phyloP scores from a whole-genome alignment of 2,113 vertebrate species.

The Promerops cafer region DNA sequence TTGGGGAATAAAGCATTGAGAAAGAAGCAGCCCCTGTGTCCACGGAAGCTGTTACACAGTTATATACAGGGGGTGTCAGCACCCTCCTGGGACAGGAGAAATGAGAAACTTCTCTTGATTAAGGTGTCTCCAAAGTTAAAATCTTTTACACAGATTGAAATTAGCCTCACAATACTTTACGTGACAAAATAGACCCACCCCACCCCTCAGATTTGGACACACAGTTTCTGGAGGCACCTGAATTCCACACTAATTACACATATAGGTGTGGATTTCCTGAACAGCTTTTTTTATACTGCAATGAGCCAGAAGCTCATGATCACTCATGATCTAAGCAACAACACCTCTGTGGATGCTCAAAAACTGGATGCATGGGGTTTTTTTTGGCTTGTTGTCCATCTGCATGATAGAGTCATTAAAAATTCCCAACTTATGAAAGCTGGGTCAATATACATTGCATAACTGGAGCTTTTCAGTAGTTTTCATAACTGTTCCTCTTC shows the following conservation, averaged over 20 bases:
- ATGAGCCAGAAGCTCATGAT: background rate
- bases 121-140: background rate
- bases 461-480: background rate
- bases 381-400: background rate
- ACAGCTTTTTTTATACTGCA: background rate
- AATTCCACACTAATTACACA: background rate
- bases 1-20: background rate
- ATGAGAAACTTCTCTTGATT: background rate
- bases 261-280: background rate
- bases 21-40: background rate
- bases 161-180: background rate
- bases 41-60: background rate
- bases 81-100: background rate
- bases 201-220: background rate
- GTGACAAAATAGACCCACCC: background rate
- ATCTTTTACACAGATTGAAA: background rate
- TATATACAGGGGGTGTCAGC: background rate
- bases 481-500: background rate
- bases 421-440: background rate
- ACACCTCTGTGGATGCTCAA: background rate
- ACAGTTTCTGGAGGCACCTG: background rate
- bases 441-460: background rate
- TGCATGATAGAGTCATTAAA: background rate
- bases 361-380: background rate
- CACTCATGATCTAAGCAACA: background rate